These are phyloP conservation scores for Macrocentrus cingulum DNA, from an alignment of 1,140 invertebrate genomes.

Conservation along the genomic window DNA sequence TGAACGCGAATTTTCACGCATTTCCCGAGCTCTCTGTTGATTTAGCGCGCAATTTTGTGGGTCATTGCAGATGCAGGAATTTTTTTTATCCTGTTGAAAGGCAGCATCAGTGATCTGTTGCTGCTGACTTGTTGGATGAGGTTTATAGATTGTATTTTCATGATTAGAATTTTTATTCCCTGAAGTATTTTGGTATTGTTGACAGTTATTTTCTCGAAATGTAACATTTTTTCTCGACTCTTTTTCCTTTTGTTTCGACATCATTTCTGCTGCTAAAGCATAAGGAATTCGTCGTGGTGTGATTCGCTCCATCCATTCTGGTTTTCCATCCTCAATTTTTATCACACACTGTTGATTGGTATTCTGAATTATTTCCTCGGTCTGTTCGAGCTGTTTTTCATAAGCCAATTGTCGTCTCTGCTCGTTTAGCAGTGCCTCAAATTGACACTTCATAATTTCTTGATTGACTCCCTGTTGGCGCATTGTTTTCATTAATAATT, in stretches of 20 bases:
- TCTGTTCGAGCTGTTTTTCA: slow-evolving; percentile 26
- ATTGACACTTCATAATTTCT: slow-evolving; percentile 45
- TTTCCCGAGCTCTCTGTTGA: not conserved
- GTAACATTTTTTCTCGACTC: not conserved
- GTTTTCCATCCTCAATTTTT: slow-evolving; percentile 39
- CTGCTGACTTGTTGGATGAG: too few relatives aligned
- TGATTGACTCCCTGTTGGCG: slow-evolving; percentile 44
- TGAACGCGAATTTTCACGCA: slow-evolving; percentile 40
- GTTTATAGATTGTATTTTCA: too few relatives aligned
- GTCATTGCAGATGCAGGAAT: too few relatives aligned
- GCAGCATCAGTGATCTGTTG: too few relatives aligned
- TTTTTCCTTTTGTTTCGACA: slow-evolving; percentile 12
- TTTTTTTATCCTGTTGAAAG: too few relatives aligned
- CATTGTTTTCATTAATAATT: slow-evolving; percentile 40
- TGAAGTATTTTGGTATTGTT: too few relatives aligned
- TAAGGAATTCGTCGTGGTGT: slow-evolving; percentile 42
- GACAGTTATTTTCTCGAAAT: not conserved
- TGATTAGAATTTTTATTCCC: too few relatives aligned
- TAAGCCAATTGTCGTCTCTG: slow-evolving; percentile 43
- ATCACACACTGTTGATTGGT: slow-evolving; percentile 3
- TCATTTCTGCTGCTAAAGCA: slow-evolving; percentile 31
- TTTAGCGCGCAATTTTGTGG: not conserved
- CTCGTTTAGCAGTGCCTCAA: slow-evolving; percentile 43
- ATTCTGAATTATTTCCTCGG: not conserved
- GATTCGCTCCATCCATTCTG: slow-evolving; percentile 46